Conservation (phyloP, 2,797 vertebrate species). For the Bovichtus diacanthus region DNA sequence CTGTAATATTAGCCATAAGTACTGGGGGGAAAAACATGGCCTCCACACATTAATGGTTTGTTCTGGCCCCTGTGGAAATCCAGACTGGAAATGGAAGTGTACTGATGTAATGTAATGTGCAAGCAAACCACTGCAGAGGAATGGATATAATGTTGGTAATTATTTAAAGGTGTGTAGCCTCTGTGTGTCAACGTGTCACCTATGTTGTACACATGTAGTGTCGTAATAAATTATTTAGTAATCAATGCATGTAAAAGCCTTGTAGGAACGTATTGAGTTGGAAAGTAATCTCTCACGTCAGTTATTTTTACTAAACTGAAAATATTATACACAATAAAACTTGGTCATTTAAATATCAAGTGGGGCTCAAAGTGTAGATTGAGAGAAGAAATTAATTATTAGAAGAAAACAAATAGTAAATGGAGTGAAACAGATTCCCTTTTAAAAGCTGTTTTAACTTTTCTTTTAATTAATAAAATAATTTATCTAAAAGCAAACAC, state of each 20-base stretch:
- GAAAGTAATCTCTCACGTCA: not conserved
- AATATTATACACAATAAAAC: not conserved
- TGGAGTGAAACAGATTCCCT: not conserved
- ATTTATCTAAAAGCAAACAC: not conserved
- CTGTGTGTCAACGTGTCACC: not conserved
- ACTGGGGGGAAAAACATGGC: not conserved
- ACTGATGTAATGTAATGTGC: not conserved
- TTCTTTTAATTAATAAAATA: not conserved
- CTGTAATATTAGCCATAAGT: conserved; percentile 35
- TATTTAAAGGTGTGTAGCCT: not conserved
- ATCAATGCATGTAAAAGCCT: not conserved
- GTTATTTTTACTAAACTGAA: not conserved
- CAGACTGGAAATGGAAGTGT: not conserved
- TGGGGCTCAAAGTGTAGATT: not conserved
- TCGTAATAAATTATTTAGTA: not conserved
- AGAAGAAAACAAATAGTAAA: not conserved
- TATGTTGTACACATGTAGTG: not conserved
- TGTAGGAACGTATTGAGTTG: not conserved
- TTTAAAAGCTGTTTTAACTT: too few relatives aligned
- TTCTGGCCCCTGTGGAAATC: conserved; percentile 17
- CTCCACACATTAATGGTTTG: conserved; percentile 24
- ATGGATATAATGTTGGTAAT: not conserved
- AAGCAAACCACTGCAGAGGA: not conserved
- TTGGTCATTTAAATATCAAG: too few relatives aligned
- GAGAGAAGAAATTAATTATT: not conserved